Evolutionary conservation across 2,113 vertebrate species (phyloP), one percentile per base, ranked within the genome.

Genomic region (Progne subis): DNA sequence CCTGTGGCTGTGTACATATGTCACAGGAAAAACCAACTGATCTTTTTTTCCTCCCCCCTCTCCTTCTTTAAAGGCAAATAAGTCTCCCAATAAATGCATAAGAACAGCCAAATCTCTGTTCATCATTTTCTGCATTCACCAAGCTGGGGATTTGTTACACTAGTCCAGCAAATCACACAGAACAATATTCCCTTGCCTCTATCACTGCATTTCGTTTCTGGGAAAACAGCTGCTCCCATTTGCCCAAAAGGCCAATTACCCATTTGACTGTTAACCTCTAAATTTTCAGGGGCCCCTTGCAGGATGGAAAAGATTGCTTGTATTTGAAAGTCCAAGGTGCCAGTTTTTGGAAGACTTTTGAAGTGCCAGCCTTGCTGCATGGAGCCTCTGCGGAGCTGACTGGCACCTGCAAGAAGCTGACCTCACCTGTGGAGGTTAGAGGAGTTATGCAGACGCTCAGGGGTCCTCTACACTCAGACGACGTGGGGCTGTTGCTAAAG

Each of bases 1-100:
- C 97, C 96, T 28, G 43, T 92, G 94, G 95, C 95, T 96, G 67
- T 96, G 94, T 97, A 95, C 95, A 95, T 78, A 98, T 86, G 97
- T 94, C 86, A 68, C 84, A 95, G 94, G 95, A 94, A 81, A 95
- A 96, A 82, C 56, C 44, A 91, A 70, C 82, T 83, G 49, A 41
- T 92, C 76, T 83, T 64, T 93, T 94, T 69, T 71, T 82, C 19
- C 23, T 24, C 14, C 52, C 28, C 55, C 43, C 6, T 28, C 25
- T 64, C 52, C 88, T 90, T 74, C 88, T 94, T 83, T 86, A 70
- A 95, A 96, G 89, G 96, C 93, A 97, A 97, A 96, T 96, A 80
- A 96, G 91, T 80, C 88, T 95, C 88, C 86, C 82, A 91, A 60
- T 64, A 94, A 94, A 96, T 86, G 75, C 81, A 55, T 34, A 86